phyloP scores from a whole-genome alignment of 2,888 invertebrate species.

The Diarsia dahlii region DNA sequence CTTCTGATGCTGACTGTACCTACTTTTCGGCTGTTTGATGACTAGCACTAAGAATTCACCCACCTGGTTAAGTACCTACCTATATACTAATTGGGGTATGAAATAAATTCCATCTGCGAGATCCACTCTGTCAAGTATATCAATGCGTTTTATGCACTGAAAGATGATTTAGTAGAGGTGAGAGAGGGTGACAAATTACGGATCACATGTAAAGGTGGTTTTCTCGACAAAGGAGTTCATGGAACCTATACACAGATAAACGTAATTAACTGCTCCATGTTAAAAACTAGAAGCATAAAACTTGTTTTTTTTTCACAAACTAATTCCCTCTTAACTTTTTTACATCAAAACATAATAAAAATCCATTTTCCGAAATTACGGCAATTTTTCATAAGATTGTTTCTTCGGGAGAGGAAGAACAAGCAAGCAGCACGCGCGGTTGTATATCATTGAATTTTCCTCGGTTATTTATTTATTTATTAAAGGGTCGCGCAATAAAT shows the following conservation, averaged over 20 bases:
- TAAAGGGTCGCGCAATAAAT: constrained; percentile 90
- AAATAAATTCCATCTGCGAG: background rate
- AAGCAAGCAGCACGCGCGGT: constrained; percentile 78
- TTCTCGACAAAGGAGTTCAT: background rate
- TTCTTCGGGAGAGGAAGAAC: constrained; percentile 67
- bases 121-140: background rate
- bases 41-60: background rate
- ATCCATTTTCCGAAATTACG: constrained; percentile 74
- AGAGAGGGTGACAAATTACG: background rate
- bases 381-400: constrained; percentile 75
- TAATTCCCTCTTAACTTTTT: constrained; percentile 2
- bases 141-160: background rate
- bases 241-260: background rate
- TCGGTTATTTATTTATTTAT: constrained; percentile 90
- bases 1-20: too few relatives aligned
- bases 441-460: constrained; percentile 90
- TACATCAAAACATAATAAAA: constrained; percentile 40
- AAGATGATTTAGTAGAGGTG: background rate
- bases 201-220: background rate
- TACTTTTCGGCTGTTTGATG: background rate
- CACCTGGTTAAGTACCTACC: too few relatives aligned
- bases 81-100: background rate
- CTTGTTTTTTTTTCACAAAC: constrained; percentile 8
- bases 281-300: background rate
- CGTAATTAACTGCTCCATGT: background rate